phyloP scores from a whole-genome alignment of 2,888 invertebrate genomes.

The Beris chalybata region DNA sequence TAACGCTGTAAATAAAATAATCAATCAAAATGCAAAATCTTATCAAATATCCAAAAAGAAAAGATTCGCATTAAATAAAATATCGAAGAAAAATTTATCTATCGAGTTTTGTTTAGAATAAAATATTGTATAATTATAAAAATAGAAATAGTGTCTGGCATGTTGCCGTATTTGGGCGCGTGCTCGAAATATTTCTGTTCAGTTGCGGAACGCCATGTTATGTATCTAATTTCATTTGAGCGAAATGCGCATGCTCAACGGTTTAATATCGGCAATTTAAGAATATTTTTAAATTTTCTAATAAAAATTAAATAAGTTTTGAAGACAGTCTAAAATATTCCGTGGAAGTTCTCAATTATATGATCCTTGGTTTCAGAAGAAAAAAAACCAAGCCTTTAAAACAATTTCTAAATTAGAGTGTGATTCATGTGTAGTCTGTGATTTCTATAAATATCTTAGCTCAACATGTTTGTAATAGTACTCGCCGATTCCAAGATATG shows the following conservation, averaged over 20 bases:
- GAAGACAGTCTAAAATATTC: too few species aligned
- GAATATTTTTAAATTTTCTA: too few species aligned
- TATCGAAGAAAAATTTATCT: background rate
- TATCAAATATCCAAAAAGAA: slow-evolving; percentile 4
- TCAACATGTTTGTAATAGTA: too few species aligned
- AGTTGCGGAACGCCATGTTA: background rate
- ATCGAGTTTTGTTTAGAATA: background rate
- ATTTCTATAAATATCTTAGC: background rate
- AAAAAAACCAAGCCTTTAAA: background rate
- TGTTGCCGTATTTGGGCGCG: slow-evolving; percentile 28
- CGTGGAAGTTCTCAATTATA: too few species aligned
- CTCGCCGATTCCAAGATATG: too few species aligned
- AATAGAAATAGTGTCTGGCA: slow-evolving; percentile 12
- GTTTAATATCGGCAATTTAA: background rate
- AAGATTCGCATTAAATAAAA: background rate
- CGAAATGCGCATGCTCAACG: slow-evolving; percentile 15
- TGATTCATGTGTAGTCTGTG: background rate
- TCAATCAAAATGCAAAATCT: background rate
- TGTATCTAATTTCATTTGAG: slow-evolving; percentile 20
- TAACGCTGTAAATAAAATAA: slow-evolving; percentile 38
- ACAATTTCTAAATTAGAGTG: too few species aligned
- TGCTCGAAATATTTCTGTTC: slow-evolving; percentile 6
- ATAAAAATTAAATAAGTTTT: too few species aligned
- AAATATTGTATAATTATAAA: slow-evolving; percentile 10
- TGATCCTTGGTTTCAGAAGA: too few species aligned